These are phyloP conservation scores for Lagopus muta DNA, from an alignment of 2,113 vertebrate species.

Conservation along the genomic window DNA sequence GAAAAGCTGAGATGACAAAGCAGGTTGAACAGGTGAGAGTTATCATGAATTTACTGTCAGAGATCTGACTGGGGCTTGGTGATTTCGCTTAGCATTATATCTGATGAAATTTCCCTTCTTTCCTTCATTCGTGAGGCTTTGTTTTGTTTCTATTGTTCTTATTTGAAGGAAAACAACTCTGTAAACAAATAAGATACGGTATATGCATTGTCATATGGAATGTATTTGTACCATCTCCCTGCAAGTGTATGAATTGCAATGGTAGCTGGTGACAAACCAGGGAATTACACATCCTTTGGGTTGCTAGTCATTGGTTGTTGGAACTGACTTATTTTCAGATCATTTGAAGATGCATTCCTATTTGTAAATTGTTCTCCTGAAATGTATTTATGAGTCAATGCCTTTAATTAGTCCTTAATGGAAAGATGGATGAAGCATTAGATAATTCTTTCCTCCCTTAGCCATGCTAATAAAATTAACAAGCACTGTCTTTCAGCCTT, in stretches of 20 bases:
- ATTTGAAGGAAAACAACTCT: neutral
- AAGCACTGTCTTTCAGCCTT: slow-evolving; percentile 8
- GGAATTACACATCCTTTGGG: neutral
- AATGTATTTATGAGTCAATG: slow-evolving; percentile 33
- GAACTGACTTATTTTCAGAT: neutral
- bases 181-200: neutral
- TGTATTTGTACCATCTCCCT: neutral
- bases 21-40: neutral
- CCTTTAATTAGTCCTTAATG: slow-evolving; percentile 48
- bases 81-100: neutral
- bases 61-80: neutral
- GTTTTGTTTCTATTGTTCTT: neutral
- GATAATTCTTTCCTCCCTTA: slow-evolving; percentile 56
- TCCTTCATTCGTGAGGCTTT: neutral
- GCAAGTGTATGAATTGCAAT: neutral
- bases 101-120: neutral
- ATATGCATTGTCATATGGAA: neutral
- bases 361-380: slow-evolving; percentile 30
- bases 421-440: slow-evolving; percentile 54
- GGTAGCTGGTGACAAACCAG: neutral
- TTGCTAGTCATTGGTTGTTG: neutral
- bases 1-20: neutral
- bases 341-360: neutral
- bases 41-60: neutral
- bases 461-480: slow-evolving; percentile 17